Base-by-base conservation (phyloP, 2,113 vertebrate genomes). In the Gymnocephalus cernua region DNA sequence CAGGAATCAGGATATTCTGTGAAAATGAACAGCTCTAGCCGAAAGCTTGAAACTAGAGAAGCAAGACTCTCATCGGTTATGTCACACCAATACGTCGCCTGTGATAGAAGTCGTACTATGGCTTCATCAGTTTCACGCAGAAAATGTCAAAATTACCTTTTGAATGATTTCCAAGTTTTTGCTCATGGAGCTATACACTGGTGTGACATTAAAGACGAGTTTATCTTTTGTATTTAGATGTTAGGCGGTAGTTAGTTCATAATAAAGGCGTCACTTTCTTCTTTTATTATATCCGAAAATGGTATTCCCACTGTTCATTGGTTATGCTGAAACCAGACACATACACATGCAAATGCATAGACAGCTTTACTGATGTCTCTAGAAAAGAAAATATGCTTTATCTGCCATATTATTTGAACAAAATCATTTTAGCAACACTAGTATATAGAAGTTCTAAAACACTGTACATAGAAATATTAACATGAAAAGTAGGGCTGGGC, bases 71-170 rank as follows among this genome's bases (percentile, higher is more conserved):
- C 23, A 38, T 83, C 19, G 50, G 10, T 7, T 5, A 73, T 58
- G 63, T 82, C 68, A 88, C 50, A 84, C 66, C 73, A 81, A 47
- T 21, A 63, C 15, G n/a, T 7, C 45, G 51, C 23, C 18, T 47
- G 32, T 13, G 44, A 18, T 71, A 12, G 66, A 14, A 62, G 15
- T 57, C 12, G 10, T 10, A 32, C 32, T 32, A 50, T 57, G 6
- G 8, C 13, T 47, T 47, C 4, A 50, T 67, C 14, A 10, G n/a
- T 27, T 80, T 53, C 2, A 57, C 13, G 57, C 56, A 61, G 9
- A 63, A 48, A 66, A 56, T 21, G 13, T 61, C 0, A 71, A 54
- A 76, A n/a, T 16, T 0, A 48, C 16, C 47, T 1, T 47, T 35
- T 48, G 11, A 62, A 35, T 25, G 14, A 48, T 32, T 68, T 68